Percentiles rank a stretch among this genome's conserved stretches.
These are phyloP conservation scores for Harpagus bidentatus DNA, from an alignment of 2,113 vertebrate genomes.

Conservation along the genomic window DNA sequence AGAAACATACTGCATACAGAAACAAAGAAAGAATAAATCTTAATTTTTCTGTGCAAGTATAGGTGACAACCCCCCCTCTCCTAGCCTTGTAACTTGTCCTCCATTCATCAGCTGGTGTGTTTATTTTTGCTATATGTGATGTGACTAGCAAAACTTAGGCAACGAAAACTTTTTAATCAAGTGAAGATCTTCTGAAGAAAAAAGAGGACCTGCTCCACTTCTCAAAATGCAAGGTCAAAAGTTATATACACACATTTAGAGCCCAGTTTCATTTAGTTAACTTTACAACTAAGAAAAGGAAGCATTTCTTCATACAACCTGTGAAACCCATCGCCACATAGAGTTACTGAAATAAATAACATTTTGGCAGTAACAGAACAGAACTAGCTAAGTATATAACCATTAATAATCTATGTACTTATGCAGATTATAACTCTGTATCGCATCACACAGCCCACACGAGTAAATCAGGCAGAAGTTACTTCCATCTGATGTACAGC, in stretches of 20 bases:
- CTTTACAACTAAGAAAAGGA: constrained; percentile 32
- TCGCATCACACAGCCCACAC: background rate
- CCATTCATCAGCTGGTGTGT: constrained; percentile 14
- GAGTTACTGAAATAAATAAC: background rate
- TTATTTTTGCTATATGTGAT: constrained; percentile 41
- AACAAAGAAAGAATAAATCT: background rate
- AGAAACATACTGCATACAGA: background rate
- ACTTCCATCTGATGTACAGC: background rate
- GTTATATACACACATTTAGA: constrained; percentile 15
- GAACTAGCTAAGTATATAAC: background rate
- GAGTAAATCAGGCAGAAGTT: background rate
- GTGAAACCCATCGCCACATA: background rate
- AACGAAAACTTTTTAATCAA: constrained; percentile 51
- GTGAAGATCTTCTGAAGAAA: constrained; percentile 5
- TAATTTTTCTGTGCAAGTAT: background rate
- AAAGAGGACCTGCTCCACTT: background rate
- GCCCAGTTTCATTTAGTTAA: background rate
- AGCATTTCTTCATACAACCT: background rate
- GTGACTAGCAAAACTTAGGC: constrained; percentile 31
- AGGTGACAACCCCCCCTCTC: background rate
- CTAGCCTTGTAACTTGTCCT: background rate
- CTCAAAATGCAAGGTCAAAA: constrained; percentile 41
- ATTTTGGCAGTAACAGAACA: background rate
- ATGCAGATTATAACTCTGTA: background rate
- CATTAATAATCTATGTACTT: background rate